Percentiles rank a stretch among this genome's conserved stretches.
Evolutionary conservation across 2,113 vertebrate genomes (phyloP).

Genomic region (Rhizomys pruinosus): DNA sequence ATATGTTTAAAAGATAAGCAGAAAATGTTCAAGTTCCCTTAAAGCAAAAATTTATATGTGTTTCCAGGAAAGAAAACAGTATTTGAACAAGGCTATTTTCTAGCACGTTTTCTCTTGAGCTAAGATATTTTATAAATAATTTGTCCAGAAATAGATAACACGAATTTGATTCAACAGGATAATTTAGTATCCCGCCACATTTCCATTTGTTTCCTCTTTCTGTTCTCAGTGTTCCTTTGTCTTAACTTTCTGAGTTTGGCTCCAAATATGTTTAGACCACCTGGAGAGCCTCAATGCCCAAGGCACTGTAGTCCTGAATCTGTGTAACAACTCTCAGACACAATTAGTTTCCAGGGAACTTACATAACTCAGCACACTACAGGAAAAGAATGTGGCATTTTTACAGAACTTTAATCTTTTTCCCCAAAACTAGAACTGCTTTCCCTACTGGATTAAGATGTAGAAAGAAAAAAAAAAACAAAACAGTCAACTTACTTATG

Average conservation of each 20-base stretch:
- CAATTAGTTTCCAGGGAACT: neutral
- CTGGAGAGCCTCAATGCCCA: neutral
- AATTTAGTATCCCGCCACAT: neutral
- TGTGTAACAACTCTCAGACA: neutral
- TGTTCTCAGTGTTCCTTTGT: neutral
- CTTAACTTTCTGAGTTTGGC: neutral
- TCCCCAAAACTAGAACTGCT: neutral
- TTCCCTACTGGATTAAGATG: neutral
- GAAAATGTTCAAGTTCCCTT: neutral
- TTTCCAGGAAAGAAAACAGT: neutral
- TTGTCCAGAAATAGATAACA: neutral
- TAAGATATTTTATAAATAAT: conserved; percentile 41
- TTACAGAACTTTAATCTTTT: neutral
- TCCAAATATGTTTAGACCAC: neutral
- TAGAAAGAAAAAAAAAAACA: conserved; percentile 27
- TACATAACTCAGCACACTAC: neutral
- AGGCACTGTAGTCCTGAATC: neutral
- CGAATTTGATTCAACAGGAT: neutral
- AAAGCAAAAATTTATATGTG: neutral
- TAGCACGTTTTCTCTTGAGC: neutral
- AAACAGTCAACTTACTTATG: conserved; percentile 51
- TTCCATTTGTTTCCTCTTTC: neutral
- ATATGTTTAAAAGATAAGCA: neutral
- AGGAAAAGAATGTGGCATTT: neutral
- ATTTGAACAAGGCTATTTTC: neutral